Conservation (phyloP, 2,888 invertebrate species). For the Leptinotarsa tumamoca region DNA sequence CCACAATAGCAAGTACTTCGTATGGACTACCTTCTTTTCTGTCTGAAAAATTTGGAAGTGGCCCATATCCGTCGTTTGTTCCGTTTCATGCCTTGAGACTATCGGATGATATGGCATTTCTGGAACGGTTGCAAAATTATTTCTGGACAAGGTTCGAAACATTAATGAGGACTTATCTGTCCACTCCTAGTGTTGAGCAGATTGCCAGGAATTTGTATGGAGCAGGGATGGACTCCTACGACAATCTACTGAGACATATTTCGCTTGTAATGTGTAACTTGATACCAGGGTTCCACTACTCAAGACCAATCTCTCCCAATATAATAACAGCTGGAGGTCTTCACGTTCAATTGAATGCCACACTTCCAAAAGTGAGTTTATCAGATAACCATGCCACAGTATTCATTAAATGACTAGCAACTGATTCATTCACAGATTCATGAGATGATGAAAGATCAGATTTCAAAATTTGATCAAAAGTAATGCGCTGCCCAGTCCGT, state of each 20-base stretch:
- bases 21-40: not conserved
- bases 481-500: too few species aligned
- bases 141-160: slow-evolving; percentile 36
- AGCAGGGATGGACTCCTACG: slow-evolving; percentile 39
- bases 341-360: not conserved
- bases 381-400: too few species aligned
- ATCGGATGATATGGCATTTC: slow-evolving; percentile 48
- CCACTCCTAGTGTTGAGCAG: not conserved
- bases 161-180: not conserved
- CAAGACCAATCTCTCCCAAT: slow-evolving; percentile 1
- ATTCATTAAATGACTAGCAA: too few species aligned
- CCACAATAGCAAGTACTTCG: slow-evolving; percentile 25
- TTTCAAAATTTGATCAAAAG: too few species aligned
- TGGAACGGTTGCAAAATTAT: slow-evolving; percentile 49
- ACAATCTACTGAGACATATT: slow-evolving; percentile 49
- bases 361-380: not conserved
- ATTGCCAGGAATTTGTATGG: slow-evolving; percentile 42
- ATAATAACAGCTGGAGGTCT: slow-evolving; percentile 14
- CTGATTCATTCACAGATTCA: too few species aligned
- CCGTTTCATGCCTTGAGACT: not conserved
- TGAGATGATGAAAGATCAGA: too few species aligned
- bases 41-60: slow-evolving; percentile 9
- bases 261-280: slow-evolving; percentile 17
- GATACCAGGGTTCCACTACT: slow-evolving; percentile 14
- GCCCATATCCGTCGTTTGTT: not conserved